Conservation (phyloP, 2,113 vertebrate species). For the Otus sunia region DNA sequence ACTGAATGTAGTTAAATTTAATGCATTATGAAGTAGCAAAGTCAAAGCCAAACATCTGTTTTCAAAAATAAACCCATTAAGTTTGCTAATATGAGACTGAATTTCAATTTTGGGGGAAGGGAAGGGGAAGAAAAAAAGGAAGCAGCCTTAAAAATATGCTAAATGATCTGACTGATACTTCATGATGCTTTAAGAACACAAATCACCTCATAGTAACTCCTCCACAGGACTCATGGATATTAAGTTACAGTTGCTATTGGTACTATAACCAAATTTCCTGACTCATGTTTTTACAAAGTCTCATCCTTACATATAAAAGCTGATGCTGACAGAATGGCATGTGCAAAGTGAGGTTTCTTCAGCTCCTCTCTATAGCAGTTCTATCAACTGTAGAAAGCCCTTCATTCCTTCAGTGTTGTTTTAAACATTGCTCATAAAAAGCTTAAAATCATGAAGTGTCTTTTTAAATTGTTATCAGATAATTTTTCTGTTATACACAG, state of each 20-base stretch:
- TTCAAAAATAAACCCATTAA: neutral
- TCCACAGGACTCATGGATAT: neutral
- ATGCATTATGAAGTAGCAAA: neutral
- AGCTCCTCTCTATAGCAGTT: neutral
- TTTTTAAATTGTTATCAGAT: neutral
- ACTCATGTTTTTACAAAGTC: slow-evolving; percentile 28
- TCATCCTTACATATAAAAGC: neutral
- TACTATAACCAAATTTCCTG: slow-evolving; percentile 7
- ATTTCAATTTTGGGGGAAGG: neutral
- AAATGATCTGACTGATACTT: neutral
- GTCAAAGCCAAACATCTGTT: neutral
- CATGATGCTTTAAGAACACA: neutral
- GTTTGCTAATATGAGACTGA: neutral
- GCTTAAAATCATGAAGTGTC: neutral
- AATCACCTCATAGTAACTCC: neutral
- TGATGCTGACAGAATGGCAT: neutral
- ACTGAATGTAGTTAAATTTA: neutral
- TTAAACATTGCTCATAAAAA: neutral
- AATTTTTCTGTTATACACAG: neutral
- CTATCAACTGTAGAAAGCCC: neutral
- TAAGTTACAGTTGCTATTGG: neutral
- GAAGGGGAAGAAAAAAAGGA: neutral
- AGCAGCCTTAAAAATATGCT: neutral
- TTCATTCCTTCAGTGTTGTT: neutral
- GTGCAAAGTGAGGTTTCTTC: neutral